A percentile compares a stretch with the other conserved stretches of the same genome.
Conservation (phyloP, 2,113 vertebrate genomes). For the Aviceda subcristata region DNA sequence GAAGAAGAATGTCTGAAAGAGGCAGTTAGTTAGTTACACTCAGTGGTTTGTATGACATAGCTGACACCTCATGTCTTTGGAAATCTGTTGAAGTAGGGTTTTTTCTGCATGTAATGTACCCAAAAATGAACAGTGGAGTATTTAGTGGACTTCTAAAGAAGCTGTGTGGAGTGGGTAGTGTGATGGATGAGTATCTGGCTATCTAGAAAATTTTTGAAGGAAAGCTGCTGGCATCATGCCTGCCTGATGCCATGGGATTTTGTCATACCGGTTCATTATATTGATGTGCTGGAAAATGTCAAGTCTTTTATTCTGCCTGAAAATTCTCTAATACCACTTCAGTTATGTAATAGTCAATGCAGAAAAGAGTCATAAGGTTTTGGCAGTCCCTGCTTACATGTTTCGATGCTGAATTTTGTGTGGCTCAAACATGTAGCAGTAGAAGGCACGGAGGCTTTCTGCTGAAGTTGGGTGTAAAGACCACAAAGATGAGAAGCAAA, state of each 20-base stretch:
- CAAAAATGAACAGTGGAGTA: neutral
- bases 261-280: neutral
- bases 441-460: neutral
- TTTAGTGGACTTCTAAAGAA: neutral
- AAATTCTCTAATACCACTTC: neutral
- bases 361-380: neutral
- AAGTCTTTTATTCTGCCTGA: neutral
- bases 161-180: neutral
- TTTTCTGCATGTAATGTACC: neutral
- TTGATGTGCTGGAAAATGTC: neutral
- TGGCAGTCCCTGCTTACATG: neutral
- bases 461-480: neutral
- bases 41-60: neutral
- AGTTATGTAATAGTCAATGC: neutral
- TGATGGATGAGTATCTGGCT: neutral
- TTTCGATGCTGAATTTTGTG: neutral
- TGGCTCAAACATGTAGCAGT: neutral
- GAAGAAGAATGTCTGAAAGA: neutral
- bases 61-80: neutral
- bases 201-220: neutral
- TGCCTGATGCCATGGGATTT: neutral
- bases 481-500: neutral
- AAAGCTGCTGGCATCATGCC: neutral
- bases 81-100: neutral
- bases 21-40: neutral